Evolutionary conservation across 2,888 invertebrate genomes (phyloP), one percentile per base, ranked within the genome.

Genomic region (Nymphalis polychloros): DNA sequence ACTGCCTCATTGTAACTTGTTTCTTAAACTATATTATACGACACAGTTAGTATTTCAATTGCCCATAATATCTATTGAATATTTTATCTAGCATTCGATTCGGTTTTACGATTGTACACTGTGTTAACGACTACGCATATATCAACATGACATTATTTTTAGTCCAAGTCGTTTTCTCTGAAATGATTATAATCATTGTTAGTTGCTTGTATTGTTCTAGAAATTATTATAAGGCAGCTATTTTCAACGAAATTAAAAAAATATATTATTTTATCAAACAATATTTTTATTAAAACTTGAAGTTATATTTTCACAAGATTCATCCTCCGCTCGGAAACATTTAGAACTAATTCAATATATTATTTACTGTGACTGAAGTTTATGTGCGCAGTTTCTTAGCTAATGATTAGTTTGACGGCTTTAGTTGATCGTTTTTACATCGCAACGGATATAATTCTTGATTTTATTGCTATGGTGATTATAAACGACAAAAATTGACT

Each of bases 31-130:
- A 68, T 71, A 69, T 73, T 73, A 72, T 75, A 72, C 71, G 65
- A 64, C 63, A 70, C 64, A 64, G 66, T 67, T 73, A 68, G 70
- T 70, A 63, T 57, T 66, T 72, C 73, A 77, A 81, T 81, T 76
- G 79, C 79, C 76, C 78, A 77, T 76, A 72, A 78, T 78, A 76
- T 81, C 61, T 71, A 73, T 72, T 74, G 74, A 78, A 77, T 77
- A 73, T 78, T 76, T 79, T 76, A 78, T 76, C 74, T 55, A 73
- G 63, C 67, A 70, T 65, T 69, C 27, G 71, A 67, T 62, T 70
- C 55, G 63, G 66, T n/a, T 63, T 72, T 71, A 72, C 69, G 70
- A 73, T 70, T 74, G 67, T 63, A 69, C 71, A 70, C 59, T 41
- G 65, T 52, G 17, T 13, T 35, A 23, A 19, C 31, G 31, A 16